phyloP scores from a whole-genome alignment of 2,797 vertebrate species.

The Xyrichtys novacula region DNA sequence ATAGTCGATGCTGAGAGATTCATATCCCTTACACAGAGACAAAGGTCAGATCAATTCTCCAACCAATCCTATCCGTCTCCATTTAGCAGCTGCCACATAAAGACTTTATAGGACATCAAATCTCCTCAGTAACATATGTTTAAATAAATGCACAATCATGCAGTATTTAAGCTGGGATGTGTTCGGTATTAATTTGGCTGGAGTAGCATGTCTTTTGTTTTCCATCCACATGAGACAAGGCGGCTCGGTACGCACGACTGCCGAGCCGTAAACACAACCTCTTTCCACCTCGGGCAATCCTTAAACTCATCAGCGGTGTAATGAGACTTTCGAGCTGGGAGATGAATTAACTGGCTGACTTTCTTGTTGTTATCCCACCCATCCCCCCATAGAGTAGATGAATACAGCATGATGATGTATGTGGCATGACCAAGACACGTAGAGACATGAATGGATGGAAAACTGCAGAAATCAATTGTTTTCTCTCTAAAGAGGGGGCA shows the following conservation, averaged over 20 bases:
- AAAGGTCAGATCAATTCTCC: conserved; percentile 85
- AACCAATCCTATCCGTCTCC: conserved; percentile 73
- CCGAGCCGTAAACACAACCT: conserved; percentile 74
- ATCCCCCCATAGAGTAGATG: conserved; percentile 59
- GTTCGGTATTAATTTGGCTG: conserved; percentile 70
- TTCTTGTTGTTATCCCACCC: conserved; percentile 61
- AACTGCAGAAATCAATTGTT: conserved; percentile 33
- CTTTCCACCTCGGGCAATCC: conserved; percentile 77
- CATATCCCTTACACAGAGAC: conserved; percentile 67
- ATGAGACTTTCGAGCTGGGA: conserved; percentile 84
- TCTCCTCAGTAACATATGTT: conserved; percentile 61
- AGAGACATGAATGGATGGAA: conserved; percentile 26
- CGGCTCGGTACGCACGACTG: conserved; percentile 67
- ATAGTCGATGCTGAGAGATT: conserved; percentile 77
- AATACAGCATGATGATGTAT: conserved; percentile 64
- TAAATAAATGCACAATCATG: conserved; percentile 72
- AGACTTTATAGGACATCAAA: conserved; percentile 43
- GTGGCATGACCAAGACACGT: conserved; percentile 45
- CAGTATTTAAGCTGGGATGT: conserved; percentile 67
- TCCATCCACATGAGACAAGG: conserved; percentile 69
- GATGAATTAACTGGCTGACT: conserved; percentile 87
- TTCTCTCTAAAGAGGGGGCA: conserved; percentile 35
- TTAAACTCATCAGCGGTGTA: conserved; percentile 85
- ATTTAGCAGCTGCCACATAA: conserved; percentile 66
- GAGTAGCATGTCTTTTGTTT: conserved; percentile 77